These are phyloP conservation scores for Plotosus lineatus DNA, from an alignment of 2,113 vertebrate genomes.

Conservation along the genomic window DNA sequence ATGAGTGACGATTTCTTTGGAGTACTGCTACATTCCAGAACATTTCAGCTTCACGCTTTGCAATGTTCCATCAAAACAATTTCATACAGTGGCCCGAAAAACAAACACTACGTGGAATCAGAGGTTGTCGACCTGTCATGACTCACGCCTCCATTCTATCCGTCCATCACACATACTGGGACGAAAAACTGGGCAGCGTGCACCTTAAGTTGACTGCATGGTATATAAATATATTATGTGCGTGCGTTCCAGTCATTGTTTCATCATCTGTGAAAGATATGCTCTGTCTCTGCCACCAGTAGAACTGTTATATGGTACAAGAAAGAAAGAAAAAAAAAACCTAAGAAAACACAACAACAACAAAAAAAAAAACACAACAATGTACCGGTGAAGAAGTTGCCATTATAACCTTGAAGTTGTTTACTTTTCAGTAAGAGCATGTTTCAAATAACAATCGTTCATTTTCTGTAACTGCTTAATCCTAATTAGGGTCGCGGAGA, in stretches of 20 bases:
- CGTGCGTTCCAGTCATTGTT: background rate
- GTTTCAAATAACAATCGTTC: background rate
- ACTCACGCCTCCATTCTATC: slow-evolving; percentile 25
- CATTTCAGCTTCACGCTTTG: slow-evolving; percentile 24
- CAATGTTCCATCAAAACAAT: slow-evolving; percentile 36
- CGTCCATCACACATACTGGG: slow-evolving; percentile 6
- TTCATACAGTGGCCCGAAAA: slow-evolving; percentile 46
- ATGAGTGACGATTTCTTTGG: background rate
- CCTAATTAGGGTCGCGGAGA: too few relatives aligned
- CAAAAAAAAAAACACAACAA: background rate
- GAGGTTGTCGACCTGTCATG: slow-evolving; percentile 27
- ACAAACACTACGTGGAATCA: slow-evolving; percentile 1
- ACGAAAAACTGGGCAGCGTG: slow-evolving; percentile 27
- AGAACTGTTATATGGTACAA: background rate
- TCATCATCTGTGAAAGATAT: slow-evolving; percentile 21
- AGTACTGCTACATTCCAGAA: background rate
- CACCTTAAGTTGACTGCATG: slow-evolving; percentile 29
- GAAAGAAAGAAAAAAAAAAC: too few relatives aligned
- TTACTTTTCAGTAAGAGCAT: background rate
- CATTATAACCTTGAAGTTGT: background rate
- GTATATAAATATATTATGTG: slow-evolving; percentile 10
- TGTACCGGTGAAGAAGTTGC: background rate
- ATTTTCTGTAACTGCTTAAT: too few relatives aligned
- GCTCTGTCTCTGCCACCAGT: background rate
- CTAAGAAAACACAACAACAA: background rate